Base-by-base conservation (phyloP, 2,888 invertebrate genomes). In the Leptopterna dolabrata region DNA sequence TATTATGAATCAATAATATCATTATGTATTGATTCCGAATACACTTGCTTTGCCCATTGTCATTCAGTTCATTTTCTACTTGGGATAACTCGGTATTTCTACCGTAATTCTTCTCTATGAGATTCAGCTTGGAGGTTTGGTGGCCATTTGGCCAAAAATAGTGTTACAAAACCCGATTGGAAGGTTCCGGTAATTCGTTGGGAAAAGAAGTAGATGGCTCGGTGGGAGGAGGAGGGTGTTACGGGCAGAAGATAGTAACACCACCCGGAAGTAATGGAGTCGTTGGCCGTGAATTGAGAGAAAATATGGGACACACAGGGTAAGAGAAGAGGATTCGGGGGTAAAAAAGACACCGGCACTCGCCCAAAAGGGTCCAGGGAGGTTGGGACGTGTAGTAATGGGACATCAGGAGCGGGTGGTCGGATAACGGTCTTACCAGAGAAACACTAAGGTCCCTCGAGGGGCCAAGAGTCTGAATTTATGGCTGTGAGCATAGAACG, bases 271-370 rank as follows among this genome's bases (percentile, higher is more conserved):
- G 73, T 73, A 73, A 73, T 73, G 41, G 41, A 73, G 73, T 73
- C 73, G 73, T 73, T 73, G 73, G 73, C 73, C 73, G 73, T 73
- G 73, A 73, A 73, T 73, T 36, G 73, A 73, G 41, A 41, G 73
- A 73, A 73, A 73, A 73, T 73, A 73, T 73, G 41, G 36, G 73
- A 19, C 41, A 73, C 36, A 73, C 3, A 30, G 71, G 30, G 71
- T 30, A 11, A 71, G 16, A 27, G 9, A 27, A 27, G 27, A 27
- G 30, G 71, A n/a, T n/a, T n/a, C n/a, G n/a, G n/a, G n/a, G n/a
- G n/a, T n/a, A n/a, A n/a, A 51, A 51, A 63, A 29, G 30, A 41
- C 14, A 36, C 41, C 41, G 73, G 73, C 30, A 36, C 41, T 73
- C 30, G 73, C 4, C 30, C 73, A 73, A 73, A 36, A 36, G 73